Evolutionary conservation across 1,140 invertebrate genomes (phyloP).

Genomic region (Drosophila sturtevanti): DNA sequence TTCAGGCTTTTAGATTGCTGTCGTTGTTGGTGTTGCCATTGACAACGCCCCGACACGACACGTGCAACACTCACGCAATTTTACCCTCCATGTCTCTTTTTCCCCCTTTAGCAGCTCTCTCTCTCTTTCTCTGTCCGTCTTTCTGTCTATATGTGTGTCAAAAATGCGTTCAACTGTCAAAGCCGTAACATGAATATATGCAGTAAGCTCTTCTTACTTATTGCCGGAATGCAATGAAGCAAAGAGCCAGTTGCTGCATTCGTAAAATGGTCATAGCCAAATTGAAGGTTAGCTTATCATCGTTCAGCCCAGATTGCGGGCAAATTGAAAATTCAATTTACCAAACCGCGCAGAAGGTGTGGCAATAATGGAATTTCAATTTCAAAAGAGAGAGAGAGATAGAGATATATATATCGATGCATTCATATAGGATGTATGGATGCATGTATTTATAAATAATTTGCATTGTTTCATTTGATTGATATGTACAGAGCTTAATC

Average conservation of each 20-base stretch:
- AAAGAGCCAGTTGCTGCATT: slow-evolving; percentile 51
- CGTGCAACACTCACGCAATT: slow-evolving; percentile 68
- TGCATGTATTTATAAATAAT: too few species aligned
- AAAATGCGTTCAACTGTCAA: slow-evolving; percentile 78
- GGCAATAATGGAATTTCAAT: background rate
- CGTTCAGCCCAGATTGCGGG: background rate
- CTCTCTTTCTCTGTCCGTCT: background rate
- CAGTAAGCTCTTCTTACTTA: slow-evolving; percentile 36
- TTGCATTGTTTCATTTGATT: too few species aligned
- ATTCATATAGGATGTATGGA: too few species aligned
- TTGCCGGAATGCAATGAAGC: slow-evolving; percentile 51
- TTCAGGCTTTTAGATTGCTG: slow-evolving; percentile 42
- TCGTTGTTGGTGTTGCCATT: slow-evolving; percentile 47
- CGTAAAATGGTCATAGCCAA: slow-evolving; percentile 51
- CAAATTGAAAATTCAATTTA: background rate
- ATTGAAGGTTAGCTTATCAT: slow-evolving; percentile 56
- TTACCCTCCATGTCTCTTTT: slow-evolving; percentile 10
- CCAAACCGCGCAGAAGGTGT: background rate
- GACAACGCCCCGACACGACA: slow-evolving; percentile 48
- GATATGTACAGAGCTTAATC: too few species aligned
- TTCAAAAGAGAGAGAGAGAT: background rate
- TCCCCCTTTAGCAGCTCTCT: slow-evolving; percentile 5
- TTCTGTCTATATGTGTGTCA: slow-evolving; percentile 54
- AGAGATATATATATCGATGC: too few species aligned
- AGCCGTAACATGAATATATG: slow-evolving; percentile 45